These are phyloP conservation scores for Heliocidaris tuberculata DNA, from an alignment of 35 echinoderm and acorn worm species.

Conservation along the genomic window DNA sequence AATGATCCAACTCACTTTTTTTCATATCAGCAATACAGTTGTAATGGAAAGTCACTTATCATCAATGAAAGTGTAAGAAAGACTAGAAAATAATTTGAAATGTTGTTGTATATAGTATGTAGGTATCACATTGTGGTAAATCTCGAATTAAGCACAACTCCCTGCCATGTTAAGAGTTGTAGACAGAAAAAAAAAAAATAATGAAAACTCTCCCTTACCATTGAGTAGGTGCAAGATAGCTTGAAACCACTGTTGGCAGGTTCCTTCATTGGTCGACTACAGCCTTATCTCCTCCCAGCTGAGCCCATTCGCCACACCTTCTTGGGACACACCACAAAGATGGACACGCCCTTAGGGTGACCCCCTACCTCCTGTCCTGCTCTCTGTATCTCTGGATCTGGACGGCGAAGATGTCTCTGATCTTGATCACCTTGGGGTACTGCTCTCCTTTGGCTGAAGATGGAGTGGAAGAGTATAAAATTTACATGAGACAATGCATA, in stretches of 20 bases:
- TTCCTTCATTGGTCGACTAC: conserved; percentile 47
- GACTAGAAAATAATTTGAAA: no score
- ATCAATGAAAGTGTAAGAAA: no score
- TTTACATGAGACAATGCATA: no score
- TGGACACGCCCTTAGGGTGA: conserved; percentile 57
- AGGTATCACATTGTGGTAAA: no score
- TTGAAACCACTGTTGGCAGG: conserved; percentile 56
- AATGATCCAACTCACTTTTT: no score
- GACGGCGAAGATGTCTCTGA: conserved; percentile 62
- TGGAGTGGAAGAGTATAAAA: not conserved
- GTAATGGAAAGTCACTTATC: no score
- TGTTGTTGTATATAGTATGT: no score
- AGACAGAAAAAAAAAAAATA: no score
- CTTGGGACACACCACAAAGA: conserved; percentile 42
- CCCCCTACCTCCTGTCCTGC: conserved; percentile 36
- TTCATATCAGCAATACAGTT: no score
- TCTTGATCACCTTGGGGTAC: not conserved
- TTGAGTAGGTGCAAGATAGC: conserved; percentile 36
- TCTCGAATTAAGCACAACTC: no score
- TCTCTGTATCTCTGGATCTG: conserved; percentile 49
- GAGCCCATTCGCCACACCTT: conserved; percentile 50
- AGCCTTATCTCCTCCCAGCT: conserved; percentile 39
- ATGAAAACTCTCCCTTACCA: conserved; percentile 10
- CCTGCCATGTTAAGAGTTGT: no score
- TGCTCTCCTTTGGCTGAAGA: conserved; percentile 42